phyloP scores from a whole-genome alignment of 2,113 vertebrate species.

The Cyprinodon brontotheroides region DNA sequence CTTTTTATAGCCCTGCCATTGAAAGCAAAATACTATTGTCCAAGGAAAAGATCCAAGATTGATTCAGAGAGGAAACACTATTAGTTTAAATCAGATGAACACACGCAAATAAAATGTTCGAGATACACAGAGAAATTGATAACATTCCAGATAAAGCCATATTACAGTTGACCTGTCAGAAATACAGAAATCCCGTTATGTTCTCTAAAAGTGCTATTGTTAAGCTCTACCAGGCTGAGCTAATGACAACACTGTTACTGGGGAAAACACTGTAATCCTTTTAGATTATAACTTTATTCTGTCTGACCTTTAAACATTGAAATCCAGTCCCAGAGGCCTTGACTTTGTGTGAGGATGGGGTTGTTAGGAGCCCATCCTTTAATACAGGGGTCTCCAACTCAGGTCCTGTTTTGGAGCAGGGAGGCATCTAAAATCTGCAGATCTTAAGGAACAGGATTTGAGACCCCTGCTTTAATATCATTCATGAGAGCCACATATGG shows the following conservation, averaged over 20 bases:
- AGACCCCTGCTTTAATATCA: neutral
- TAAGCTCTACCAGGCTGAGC: neutral
- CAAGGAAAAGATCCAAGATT: neutral
- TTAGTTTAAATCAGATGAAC: too few relatives aligned
- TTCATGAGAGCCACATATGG: too few relatives aligned
- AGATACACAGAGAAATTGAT: neutral
- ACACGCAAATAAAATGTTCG: too few relatives aligned
- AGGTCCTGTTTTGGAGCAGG: neutral
- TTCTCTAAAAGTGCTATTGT: too few relatives aligned
- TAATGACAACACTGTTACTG: neutral
- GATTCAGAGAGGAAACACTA: neutral
- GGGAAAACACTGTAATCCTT: neutral
- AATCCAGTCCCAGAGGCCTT: too few relatives aligned
- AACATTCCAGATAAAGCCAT: neutral
- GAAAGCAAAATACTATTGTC: conserved; percentile 47
- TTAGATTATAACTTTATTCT: neutral
- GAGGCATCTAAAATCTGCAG: too few relatives aligned
- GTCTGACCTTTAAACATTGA: too few relatives aligned
- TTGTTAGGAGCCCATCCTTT: too few relatives aligned
- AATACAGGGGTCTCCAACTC: neutral
- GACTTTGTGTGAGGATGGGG: too few relatives aligned
- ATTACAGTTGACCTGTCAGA: neutral
- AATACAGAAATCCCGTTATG: neutral
- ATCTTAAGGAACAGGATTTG: neutral
- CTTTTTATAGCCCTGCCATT: conserved; percentile 42